phyloP scores from a whole-genome alignment of 2,797 vertebrate genomes.

The Iguana delicatissima region DNA sequence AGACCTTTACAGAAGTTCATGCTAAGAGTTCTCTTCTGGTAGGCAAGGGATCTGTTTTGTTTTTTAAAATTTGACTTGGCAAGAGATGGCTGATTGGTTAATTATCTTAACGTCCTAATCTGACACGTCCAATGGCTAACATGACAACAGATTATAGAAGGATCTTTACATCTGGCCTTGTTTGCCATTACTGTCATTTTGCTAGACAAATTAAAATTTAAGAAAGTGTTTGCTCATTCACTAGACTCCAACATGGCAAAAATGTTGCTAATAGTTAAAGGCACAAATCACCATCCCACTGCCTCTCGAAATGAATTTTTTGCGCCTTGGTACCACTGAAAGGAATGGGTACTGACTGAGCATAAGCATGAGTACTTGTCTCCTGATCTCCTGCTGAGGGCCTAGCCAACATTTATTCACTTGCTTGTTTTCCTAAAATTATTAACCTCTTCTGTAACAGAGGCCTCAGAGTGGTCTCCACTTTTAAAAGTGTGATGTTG shows the following conservation, averaged over 20 bases:
- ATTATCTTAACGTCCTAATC: constrained; percentile 46
- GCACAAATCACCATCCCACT: neutral
- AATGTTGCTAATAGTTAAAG: neutral
- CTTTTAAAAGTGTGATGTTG: too few relatives aligned
- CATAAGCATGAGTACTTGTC: neutral
- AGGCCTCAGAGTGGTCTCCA: neutral
- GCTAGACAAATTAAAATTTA: neutral
- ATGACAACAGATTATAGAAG: neutral
- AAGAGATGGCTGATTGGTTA: constrained; percentile 26
- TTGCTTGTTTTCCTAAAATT: neutral
- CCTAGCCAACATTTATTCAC: neutral
- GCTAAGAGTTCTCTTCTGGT: constrained; percentile 50
- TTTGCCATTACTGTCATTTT: neutral
- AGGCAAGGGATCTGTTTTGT: neutral
- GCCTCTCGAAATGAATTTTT: constrained; percentile 1
- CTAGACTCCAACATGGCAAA: neutral
- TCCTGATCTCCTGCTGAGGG: neutral
- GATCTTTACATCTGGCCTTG: constrained; percentile 23
- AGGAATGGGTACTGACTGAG: neutral
- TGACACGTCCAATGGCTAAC: neutral
- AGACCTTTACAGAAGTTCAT: constrained; percentile 37
- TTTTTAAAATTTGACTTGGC: constrained; percentile 41
- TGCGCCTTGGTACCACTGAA: neutral
- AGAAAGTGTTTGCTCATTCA: neutral
- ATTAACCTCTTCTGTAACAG: neutral